Evolutionary conservation across 2,797 vertebrate species (phyloP).

Genomic region (Phataginus tricuspis): DNA sequence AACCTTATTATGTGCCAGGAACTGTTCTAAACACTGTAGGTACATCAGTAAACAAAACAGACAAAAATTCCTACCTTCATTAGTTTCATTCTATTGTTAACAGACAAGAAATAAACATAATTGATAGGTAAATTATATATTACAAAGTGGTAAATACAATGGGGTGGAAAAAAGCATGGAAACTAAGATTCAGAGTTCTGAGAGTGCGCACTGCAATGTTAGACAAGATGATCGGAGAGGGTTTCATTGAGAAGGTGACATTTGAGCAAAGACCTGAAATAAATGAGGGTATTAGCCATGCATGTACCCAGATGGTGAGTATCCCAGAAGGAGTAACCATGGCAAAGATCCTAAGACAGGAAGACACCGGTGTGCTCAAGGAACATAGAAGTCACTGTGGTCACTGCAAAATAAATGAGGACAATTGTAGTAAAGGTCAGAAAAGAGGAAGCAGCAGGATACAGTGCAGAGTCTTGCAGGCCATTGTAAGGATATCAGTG

Average conservation of each 20-base stretch:
- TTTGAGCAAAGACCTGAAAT: not conserved
- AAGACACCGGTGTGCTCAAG: not conserved
- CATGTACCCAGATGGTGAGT: not conserved
- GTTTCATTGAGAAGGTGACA: not conserved
- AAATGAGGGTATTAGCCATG: not conserved
- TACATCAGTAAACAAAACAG: not conserved
- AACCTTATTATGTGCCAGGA: too few relatives aligned
- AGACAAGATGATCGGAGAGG: not conserved
- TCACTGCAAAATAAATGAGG: not conserved
- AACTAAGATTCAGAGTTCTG: not conserved
- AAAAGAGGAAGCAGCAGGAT: not conserved
- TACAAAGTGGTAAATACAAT: not conserved
- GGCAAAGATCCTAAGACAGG: not conserved
- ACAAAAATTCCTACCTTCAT: not conserved
- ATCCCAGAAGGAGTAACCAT: not conserved
- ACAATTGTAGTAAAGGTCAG: fast-evolving
- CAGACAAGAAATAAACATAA: not conserved
- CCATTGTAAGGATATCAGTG: not conserved
- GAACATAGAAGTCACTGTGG: too few relatives aligned
- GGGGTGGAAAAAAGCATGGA: not conserved
- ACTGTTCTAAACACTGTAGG: not conserved
- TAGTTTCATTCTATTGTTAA: not conserved
- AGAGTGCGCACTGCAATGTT: not conserved
- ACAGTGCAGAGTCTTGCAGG: not conserved
- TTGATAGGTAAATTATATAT: not conserved